Conservation (phyloP, 2,113 vertebrate species). For the Terrapene triunguis region DNA sequence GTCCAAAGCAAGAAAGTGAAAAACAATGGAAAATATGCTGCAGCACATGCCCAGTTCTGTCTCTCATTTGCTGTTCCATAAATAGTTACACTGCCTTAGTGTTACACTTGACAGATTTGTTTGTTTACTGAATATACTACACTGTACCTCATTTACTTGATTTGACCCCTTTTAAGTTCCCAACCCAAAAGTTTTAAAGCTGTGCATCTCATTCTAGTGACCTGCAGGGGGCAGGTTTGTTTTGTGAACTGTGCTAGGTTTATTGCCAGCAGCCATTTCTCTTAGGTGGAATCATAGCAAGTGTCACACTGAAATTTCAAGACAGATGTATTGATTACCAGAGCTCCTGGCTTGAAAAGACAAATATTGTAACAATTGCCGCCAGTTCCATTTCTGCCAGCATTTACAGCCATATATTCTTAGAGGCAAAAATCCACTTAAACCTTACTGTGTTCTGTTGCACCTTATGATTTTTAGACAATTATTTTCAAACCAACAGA, state of each 20-base stretch:
- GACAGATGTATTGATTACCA: background rate
- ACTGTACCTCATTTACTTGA: accelerated
- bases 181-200: accelerated
- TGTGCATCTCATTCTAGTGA: background rate
- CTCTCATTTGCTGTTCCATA: background rate
- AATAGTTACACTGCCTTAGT: background rate
- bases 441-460: background rate
- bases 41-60: accelerated
- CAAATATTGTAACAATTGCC: accelerated
- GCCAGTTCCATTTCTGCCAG: background rate
- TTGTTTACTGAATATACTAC: accelerated
- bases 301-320: background rate
- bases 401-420: background rate
- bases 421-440: background rate
- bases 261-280: background rate
- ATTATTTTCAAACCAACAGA: background rate
- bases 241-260: background rate
- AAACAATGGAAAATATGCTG: background rate
- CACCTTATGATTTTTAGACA: background rate
- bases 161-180: accelerated
- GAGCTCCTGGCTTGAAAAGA: background rate
- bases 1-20: background rate
- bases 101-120: accelerated
- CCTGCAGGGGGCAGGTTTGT: constrained; percentile 74
- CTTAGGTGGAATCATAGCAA: accelerated